phyloP scores from a whole-genome alignment of 2,888 invertebrate species.

The Allophyes oxyacanthae region DNA sequence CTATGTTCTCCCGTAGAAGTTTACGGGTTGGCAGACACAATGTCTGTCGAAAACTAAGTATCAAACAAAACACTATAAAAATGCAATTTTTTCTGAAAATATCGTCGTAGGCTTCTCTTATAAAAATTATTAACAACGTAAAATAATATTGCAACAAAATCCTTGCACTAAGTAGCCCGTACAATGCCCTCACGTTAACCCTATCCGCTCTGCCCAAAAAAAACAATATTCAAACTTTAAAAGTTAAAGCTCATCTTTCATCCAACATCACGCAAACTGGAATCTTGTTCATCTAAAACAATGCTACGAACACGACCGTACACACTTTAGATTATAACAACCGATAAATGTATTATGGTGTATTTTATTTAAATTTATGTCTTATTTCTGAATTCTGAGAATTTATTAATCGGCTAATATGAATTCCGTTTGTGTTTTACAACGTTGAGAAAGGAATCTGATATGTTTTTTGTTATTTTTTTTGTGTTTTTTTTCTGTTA shows the following conservation, averaged over 20 bases:
- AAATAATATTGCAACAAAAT: background rate
- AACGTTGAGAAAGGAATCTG: slow-evolving; percentile 69
- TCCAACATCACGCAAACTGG: slow-evolving; percentile 67
- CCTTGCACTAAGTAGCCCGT: slow-evolving; percentile 10
- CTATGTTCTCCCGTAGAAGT: too few relatives aligned
- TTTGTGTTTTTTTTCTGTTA: slow-evolving; percentile 31
- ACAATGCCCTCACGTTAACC: slow-evolving; percentile 52
- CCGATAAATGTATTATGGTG: slow-evolving; percentile 79
- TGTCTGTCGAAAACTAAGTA: too few relatives aligned
- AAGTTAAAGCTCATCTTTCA: slow-evolving; percentile 59
- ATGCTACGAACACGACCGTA: slow-evolving; percentile 66
- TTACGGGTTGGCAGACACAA: too few relatives aligned
- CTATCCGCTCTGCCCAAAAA: slow-evolving; percentile 44
- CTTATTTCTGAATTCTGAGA: slow-evolving; percentile 84
- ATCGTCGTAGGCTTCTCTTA: too few relatives aligned
- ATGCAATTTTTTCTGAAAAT: too few relatives aligned
- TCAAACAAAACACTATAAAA: too few relatives aligned
- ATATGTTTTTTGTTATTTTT: slow-evolving; percentile 63
- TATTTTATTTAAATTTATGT: slow-evolving; percentile 88
- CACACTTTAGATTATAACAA: slow-evolving; percentile 76
- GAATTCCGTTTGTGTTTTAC: slow-evolving; percentile 83
- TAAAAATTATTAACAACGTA: too few relatives aligned
- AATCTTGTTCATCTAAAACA: slow-evolving; percentile 75
- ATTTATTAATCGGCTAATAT: slow-evolving; percentile 88
- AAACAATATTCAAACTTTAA: slow-evolving; percentile 63